Conservation (phyloP, 2,797 vertebrate species). For the Ceryle rudis region DNA sequence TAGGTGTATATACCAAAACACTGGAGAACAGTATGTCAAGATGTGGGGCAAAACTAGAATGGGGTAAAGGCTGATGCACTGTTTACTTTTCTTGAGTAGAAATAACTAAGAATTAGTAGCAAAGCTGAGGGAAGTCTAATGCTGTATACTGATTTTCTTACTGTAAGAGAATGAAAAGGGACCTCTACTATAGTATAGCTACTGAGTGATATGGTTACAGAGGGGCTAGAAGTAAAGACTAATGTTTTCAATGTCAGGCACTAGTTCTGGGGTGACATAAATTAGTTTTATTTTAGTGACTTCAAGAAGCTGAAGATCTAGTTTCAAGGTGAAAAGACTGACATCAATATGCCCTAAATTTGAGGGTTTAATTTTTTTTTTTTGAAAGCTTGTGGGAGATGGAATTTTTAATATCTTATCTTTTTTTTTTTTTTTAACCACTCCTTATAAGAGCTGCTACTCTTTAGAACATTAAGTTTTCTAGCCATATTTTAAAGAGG, state of each 20-base stretch:
- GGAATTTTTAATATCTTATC: not conserved
- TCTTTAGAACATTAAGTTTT: not conserved
- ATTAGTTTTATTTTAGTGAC: not conserved
- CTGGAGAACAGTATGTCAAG: not conserved
- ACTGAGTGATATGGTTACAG: not conserved
- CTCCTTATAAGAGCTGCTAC: not conserved
- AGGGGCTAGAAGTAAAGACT: not conserved
- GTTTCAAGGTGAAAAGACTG: not conserved
- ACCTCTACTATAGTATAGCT: not conserved
- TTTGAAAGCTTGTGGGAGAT: not conserved
- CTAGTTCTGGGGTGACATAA: not conserved
- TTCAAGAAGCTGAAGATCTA: not conserved
- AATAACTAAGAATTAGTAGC: slow-evolving; percentile 12
- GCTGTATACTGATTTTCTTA: slow-evolving; percentile 7
- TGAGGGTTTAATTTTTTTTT: not conserved
- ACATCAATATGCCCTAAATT: not conserved
- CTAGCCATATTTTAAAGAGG: not conserved
- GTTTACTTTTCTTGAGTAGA: not conserved
- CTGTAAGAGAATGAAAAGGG: not conserved
- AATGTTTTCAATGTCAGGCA: not conserved
- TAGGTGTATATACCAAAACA: slow-evolving; percentile 44
- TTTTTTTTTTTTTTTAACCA: not conserved
- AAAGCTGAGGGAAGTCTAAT: not conserved
- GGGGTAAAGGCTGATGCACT: not conserved
- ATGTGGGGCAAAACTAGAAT: not conserved